Conservation (phyloP, 2,888 invertebrate species). For the Theristus sp. region DNA sequence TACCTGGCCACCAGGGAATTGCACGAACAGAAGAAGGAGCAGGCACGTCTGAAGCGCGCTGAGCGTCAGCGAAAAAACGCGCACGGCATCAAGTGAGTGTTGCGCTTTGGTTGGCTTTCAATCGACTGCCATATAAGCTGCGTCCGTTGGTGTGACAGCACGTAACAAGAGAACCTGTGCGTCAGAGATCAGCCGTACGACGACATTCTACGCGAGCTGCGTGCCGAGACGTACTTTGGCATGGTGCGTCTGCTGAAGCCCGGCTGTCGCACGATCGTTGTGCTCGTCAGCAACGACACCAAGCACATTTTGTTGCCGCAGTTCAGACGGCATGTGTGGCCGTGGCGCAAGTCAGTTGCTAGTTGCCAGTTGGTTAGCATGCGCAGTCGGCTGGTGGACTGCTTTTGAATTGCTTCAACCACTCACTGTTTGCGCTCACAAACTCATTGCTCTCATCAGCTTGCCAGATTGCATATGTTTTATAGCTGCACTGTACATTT, state of each 20-base stretch:
- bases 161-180: too few relatives aligned
- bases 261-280: conserved; percentile 75
- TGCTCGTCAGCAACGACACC: conserved; percentile 71
- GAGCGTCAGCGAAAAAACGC: neutral
- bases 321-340: conserved; percentile 83
- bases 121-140: neutral
- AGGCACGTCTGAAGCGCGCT: neutral
- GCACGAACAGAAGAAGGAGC: neutral
- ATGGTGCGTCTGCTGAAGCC: conserved; percentile 76
- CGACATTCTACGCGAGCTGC: conserved; percentile 59
- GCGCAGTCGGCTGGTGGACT: too few relatives aligned
- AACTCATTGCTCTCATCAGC: too few relatives aligned
- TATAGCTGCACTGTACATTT: too few relatives aligned
- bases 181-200: neutral
- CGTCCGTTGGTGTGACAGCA: too few relatives aligned
- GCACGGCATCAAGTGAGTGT: neutral
- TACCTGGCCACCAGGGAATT: neutral
- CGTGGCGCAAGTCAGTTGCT: conserved; percentile 63
- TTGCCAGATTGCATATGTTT: too few relatives aligned
- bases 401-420: too few relatives aligned
- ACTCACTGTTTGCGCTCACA: too few relatives aligned
- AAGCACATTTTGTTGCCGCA: conserved; percentile 65
- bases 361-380: too few relatives aligned
- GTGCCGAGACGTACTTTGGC: conserved; percentile 85
- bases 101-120: neutral